Evolutionary conservation across 1,140 invertebrate species (phyloP), one percentile per base, ranked within the genome.

Genomic region (Trachymyrmex septentrionalis): DNA sequence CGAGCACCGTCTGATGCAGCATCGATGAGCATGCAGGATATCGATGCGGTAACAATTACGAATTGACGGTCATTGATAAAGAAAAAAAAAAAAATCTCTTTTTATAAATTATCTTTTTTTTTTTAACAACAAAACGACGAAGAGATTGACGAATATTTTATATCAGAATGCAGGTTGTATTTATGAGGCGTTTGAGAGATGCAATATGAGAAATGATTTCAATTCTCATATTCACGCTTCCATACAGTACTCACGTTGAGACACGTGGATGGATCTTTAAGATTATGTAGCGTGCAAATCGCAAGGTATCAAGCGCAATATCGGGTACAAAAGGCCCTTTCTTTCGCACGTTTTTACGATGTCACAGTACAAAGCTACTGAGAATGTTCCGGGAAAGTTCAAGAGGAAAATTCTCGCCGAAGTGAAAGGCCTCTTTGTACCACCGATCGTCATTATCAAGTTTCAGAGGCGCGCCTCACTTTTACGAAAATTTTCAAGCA

Each of bases 401-500:
- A 76, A 44, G 50, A 76, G 67, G 75, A 34, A 81, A 86, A 86
- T 86, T 86, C 59, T 61, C 69, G 27, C 10, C 27, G 57, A 69
- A 55, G 87, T 21, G 71, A 63, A 53, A 82, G 59, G 44, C n/a
- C 19, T 30, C 53, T 66, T 27, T 50, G 48, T 24, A 16, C 9
- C 3, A n/a, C 34, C 30, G 53, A 72, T 86, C 84, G 67, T 89
- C 57, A 86, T 89, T 77, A 89, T 86, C 63, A 63, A 89, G 50
- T 89, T 89, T 86, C 85, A 21, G 19, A 21, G 21, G 2, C n/a
- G 24, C n/a, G 59, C 19, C 48, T 72, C 34, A 6, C 53, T 38
- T 73, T 61, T 10, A 57, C 48, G 57, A 71, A 86, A 76, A 67
- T 67, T 64, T 71, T 64, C 6, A 72, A 82, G 78, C 63, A 50